These are phyloP conservation scores for Diaperis boleti DNA, from an alignment of 2,888 invertebrate species.

Conservation along the genomic window DNA sequence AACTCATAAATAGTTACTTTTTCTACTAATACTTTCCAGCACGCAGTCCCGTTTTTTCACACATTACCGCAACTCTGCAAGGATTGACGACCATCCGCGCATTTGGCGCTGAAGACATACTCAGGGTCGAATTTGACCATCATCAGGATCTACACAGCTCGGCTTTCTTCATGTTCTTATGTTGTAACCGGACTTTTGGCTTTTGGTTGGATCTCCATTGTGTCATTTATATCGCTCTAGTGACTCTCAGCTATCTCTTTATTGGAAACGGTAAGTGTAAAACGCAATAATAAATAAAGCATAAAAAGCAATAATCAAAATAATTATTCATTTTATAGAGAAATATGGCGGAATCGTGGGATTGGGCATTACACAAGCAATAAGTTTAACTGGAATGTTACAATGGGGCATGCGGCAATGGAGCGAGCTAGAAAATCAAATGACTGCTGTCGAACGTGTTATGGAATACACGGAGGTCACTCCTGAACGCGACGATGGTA, in stretches of 20 bases:
- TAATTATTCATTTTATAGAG: slow-evolving; percentile 53
- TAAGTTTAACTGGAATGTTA: slow-evolving; percentile 69
- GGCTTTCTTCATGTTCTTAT: slow-evolving; percentile 75
- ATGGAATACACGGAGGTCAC: slow-evolving; percentile 82
- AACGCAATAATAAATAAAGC: too few species aligned
- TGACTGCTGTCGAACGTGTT: slow-evolving; percentile 93
- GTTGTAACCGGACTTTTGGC: slow-evolving; percentile 76
- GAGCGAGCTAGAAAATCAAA: slow-evolving; percentile 73
- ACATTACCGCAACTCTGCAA: slow-evolving; percentile 78
- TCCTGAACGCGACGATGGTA: slow-evolving; percentile 64
- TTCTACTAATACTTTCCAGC: slow-evolving; percentile 53
- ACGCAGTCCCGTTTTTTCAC: slow-evolving; percentile 81
- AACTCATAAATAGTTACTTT: slow-evolving; percentile 17
- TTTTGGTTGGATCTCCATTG: slow-evolving; percentile 76
- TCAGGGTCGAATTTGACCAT: slow-evolving; percentile 72
- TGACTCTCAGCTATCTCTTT: slow-evolving; percentile 73
- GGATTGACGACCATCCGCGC: slow-evolving; percentile 83
- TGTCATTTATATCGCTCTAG: slow-evolving; percentile 72
- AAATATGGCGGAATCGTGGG: slow-evolving; percentile 62
- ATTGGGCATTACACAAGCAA: slow-evolving; percentile 62
- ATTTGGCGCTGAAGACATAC: slow-evolving; percentile 73
- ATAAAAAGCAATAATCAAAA: too few species aligned
- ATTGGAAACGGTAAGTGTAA: slow-evolving; percentile 67
- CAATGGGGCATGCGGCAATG: slow-evolving; percentile 85
- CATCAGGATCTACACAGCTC: slow-evolving; percentile 76